Percentiles rank a stretch among this genome's conserved stretches.
These are phyloP conservation scores for Thinocorus orbignyianus DNA, from an alignment of 2,113 vertebrate genomes.

Conservation along the genomic window DNA sequence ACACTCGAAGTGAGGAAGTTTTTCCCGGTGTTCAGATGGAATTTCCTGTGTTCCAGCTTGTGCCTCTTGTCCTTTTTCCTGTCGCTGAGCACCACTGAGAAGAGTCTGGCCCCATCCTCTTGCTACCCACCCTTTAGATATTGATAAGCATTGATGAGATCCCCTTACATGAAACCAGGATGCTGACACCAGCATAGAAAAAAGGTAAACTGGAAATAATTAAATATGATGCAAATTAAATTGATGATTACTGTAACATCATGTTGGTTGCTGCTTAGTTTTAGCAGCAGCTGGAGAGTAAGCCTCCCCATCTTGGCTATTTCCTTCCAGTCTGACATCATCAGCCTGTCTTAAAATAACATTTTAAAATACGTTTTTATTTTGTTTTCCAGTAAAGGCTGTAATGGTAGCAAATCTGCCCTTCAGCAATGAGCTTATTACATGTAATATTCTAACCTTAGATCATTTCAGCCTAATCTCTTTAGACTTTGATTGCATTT, in stretches of 20 bases:
- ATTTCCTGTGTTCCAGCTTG: too few species aligned
- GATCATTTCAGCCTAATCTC: slow-evolving; percentile 35
- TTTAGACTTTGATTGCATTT: slow-evolving; percentile 42
- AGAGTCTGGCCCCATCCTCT: too few species aligned
- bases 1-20: too few species aligned
- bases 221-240: background rate
- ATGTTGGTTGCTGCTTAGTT: background rate
- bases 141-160: too few species aligned
- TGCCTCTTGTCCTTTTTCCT: too few species aligned
- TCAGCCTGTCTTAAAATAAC: slow-evolving; percentile 21
- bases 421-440: slow-evolving; percentile 16
- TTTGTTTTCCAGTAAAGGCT: slow-evolving; percentile 28
- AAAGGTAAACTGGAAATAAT: background rate
- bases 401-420: background rate
- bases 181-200: background rate
- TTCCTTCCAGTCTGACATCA: background rate
- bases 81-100: too few species aligned
- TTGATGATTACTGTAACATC: background rate
- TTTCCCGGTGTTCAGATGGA: too few species aligned
- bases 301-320: background rate
- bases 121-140: too few species aligned
- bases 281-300: background rate
- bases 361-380: background rate
- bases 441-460: slow-evolving; percentile 24
- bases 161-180: background rate